Conservation (phyloP, 2,797 vertebrate genomes). For the Poliocrania exsul region DNA sequence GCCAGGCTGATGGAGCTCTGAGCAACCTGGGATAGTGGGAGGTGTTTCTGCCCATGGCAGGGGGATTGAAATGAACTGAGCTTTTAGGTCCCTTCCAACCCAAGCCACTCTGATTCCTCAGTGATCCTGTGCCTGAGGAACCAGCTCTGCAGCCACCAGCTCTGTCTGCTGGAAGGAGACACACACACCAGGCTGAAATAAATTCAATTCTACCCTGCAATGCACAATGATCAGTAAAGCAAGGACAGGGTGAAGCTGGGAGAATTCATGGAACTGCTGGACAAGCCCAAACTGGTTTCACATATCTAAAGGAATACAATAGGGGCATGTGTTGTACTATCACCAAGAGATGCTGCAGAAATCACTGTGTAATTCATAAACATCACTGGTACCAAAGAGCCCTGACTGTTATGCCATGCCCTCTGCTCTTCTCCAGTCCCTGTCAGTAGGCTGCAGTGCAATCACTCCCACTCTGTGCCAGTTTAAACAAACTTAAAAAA, state of each 20-base stretch:
- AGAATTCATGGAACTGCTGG: neutral
- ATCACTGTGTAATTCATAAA: neutral
- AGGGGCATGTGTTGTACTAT: neutral
- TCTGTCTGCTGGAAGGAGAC: neutral
- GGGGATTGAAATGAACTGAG: neutral
- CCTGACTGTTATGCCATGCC: neutral
- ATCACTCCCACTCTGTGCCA: neutral
- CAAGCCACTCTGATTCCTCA: accelerated
- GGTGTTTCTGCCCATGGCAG: neutral
- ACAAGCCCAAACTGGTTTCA: neutral
- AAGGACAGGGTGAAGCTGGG: neutral
- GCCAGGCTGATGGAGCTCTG: neutral
- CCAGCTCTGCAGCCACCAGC: neutral
- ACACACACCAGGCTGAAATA: accelerated
- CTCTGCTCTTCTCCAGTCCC: neutral
- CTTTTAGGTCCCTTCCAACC: neutral
- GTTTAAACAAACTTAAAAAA: neutral
- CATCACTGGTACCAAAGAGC: neutral
- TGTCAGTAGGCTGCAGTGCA: neutral
- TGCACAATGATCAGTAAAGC: neutral
- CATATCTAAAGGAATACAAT: neutral
- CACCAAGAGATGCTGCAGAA: neutral
- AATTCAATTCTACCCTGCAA: neutral
- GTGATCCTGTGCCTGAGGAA: neutral
- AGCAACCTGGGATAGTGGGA: neutral